These are phyloP conservation scores for Liopterus haemorrhoidalis DNA, from an alignment of 2,888 invertebrate species.

Conservation along the genomic window DNA sequence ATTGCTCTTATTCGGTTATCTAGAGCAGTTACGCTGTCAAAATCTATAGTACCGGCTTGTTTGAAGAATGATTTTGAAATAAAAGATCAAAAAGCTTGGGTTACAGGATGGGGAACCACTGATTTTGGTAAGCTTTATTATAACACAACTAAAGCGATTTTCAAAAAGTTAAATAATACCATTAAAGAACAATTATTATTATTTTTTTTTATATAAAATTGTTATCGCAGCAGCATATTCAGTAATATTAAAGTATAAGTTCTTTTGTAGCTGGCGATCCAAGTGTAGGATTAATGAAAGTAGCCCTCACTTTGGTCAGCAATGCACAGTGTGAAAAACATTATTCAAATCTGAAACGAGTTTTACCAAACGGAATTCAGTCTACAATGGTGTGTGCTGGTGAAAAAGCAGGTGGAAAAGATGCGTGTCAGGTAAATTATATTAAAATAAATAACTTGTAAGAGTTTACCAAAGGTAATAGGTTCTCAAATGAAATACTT, in stretches of 20 bases:
- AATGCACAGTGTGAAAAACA: slow-evolving; percentile 40
- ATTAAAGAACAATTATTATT: slow-evolving; percentile 3
- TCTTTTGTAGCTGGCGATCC: slow-evolving; percentile 34
- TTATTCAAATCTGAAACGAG: slow-evolving; percentile 30
- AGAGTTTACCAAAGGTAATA: background rate
- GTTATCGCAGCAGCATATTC: background rate
- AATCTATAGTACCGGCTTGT: slow-evolving; percentile 58
- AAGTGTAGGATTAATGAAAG: slow-evolving; percentile 46
- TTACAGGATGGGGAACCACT: slow-evolving; percentile 62
- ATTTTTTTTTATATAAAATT: background rate
- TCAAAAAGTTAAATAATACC: slow-evolving; percentile 4
- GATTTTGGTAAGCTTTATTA: slow-evolving; percentile 41
- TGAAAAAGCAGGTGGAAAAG: slow-evolving; percentile 40
- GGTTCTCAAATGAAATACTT: background rate
- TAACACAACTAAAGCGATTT: background rate
- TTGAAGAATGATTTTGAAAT: slow-evolving; percentile 48
- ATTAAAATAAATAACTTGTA: background rate
- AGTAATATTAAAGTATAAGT: background rate
- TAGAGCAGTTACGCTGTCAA: slow-evolving; percentile 44
- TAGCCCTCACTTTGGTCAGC: slow-evolving; percentile 41
- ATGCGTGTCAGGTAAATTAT: slow-evolving; percentile 42
- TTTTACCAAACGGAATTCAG: slow-evolving; percentile 38
- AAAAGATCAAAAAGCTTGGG: slow-evolving; percentile 48
- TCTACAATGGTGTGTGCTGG: slow-evolving; percentile 49
- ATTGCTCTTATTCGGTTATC: slow-evolving; percentile 57